A percentile compares a stretch with the other conserved stretches of the same genome.
These are phyloP conservation scores for Actinemys pallida DNA, from an alignment of 2,113 vertebrate species.

Conservation along the genomic window DNA sequence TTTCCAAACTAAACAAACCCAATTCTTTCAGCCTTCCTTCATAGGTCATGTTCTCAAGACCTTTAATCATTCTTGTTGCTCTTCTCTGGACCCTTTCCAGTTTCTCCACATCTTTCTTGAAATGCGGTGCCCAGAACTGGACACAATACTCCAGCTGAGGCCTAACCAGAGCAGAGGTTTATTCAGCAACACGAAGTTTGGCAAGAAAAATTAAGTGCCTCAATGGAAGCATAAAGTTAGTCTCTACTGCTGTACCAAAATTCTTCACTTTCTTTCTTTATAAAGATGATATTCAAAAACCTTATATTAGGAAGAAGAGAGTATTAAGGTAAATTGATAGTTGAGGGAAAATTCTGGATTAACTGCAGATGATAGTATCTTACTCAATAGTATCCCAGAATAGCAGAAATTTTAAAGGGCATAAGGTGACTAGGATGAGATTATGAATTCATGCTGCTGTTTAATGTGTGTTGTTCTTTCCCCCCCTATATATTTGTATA, in stretches of 20 bases:
- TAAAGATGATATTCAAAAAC: neutral
- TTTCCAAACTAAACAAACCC: no score
- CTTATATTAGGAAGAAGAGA: neutral
- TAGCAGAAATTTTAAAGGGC: no score
- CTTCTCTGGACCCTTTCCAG: no score
- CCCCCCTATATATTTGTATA: neutral
- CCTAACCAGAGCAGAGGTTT: no score
- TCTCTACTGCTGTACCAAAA: neutral
- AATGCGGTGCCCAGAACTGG: no score
- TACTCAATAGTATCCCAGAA: no score
- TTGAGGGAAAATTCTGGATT: neutral
- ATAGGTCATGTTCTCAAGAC: no score
- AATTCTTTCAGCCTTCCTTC: no score
- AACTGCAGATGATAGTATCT: neutral
- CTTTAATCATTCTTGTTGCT: no score
- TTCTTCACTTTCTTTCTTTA: neutral
- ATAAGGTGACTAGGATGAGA: no score
- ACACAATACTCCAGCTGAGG: no score
- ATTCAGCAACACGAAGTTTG: neutral
- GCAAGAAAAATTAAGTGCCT: neutral
- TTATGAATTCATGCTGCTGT: neutral
- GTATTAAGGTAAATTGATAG: neutral
- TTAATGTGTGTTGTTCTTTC: neutral
- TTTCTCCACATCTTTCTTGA: no score
- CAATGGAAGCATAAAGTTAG: neutral